Base-by-base conservation (phyloP, 1,140 invertebrate species). In the Linepithema humile region DNA sequence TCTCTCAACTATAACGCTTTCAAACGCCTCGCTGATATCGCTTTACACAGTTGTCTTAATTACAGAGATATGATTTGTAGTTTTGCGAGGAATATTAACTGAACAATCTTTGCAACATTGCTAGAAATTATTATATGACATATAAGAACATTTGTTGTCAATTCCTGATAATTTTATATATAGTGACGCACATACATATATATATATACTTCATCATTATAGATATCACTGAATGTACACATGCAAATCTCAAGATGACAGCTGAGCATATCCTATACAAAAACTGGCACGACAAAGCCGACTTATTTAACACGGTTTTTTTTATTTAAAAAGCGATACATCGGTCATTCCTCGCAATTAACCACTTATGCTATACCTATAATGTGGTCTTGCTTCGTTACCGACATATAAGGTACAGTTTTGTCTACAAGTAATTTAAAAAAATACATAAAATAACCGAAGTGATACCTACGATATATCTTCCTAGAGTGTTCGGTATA, bases 401-500 rank as follows among this genome's bases (percentile, higher is more conserved):
- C 82, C 84, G 72, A 75, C 83, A 82, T 75, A 85, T 73, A 86
- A 89, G 87, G 88, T 82, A 88, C 77, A 69, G 84, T 85, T 15
- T 85, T 73, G 45, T 60, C 77, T 89, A 91, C 83, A 82, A 80
- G 43, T 90, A 86, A 89, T 91, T 84, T 89, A 84, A 89, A 91
- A 89, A 85, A 88, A 90, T 87, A 87, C 83, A 64, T 45, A 88
- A 88, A 84, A 72, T 85, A 90, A 91, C 26, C 10, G 78, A 88
- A 83, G 65, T 88, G 45, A 77, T 78, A 73, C 65, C 50, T 82
- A 62, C 40, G 83, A 15, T 45, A 78, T 70, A 74, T 88, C 64
- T 59, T 64, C 32, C 57, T 85, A 90, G 80, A 89, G 86, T 90
- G 87, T 86, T 86, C 45, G 75, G 67, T 86, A 84, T 77, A 60